These are phyloP conservation scores for Apomyelois bistriatella DNA, from an alignment of 2,888 invertebrate species.

Conservation along the genomic window DNA sequence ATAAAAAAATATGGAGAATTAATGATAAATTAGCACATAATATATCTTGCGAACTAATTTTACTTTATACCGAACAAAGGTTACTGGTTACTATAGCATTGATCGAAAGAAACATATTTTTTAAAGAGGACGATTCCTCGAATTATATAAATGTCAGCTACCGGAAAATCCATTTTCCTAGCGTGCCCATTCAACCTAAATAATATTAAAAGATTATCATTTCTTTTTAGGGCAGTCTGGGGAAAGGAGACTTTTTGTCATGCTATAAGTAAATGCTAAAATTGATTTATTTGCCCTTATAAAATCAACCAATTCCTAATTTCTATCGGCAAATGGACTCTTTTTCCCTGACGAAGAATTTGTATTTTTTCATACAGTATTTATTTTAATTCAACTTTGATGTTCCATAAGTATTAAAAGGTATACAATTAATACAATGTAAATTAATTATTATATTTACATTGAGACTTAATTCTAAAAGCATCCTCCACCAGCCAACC, in stretches of 20 bases:
- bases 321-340: background rate
- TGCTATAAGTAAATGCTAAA: background rate
- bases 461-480: no score
- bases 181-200: conserved; percentile 8
- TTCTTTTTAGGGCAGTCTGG: background rate
- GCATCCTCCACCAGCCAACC: no score
- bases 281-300: background rate
- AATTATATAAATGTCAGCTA: background rate
- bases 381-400: no score
- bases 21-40: no score
- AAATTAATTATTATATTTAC: no score
- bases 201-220: conserved; percentile 12
- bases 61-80: background rate
- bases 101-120: conserved; percentile 7
- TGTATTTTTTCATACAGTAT: no score
- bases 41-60: background rate
- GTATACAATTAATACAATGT: no score
- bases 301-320: background rate
- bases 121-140: background rate
- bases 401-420: no score
- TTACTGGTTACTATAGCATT: background rate
- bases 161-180: conserved; percentile 5
- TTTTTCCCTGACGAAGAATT: no score
- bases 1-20: no score
- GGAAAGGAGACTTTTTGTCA: conserved; percentile 1